phyloP scores from a whole-genome alignment of 2,797 vertebrate species.

The Morus bassanus region DNA sequence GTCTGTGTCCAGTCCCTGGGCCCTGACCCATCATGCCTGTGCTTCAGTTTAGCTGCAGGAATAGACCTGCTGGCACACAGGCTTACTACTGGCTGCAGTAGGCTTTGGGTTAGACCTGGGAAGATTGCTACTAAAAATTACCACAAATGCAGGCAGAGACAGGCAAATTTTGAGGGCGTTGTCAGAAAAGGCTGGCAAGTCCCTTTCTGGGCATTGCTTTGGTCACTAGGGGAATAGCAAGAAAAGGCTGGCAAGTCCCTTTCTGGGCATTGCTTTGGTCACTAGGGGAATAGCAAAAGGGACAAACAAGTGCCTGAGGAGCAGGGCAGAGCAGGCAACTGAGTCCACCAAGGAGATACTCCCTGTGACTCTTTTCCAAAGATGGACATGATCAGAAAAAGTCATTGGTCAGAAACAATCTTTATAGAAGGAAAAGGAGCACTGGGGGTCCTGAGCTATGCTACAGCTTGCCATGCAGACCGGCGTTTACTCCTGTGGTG shows the following conservation, averaged over 20 bases:
- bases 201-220: neutral
- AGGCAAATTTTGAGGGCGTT: conserved; percentile 9
- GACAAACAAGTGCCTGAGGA: neutral
- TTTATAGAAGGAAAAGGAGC: neutral
- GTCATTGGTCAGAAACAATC: neutral
- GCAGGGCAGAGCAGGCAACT: neutral
- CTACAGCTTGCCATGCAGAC: neutral
- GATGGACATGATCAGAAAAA: neutral
- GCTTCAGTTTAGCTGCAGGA: neutral
- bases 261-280: neutral
- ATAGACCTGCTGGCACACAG: neutral
- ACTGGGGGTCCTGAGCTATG: neutral
- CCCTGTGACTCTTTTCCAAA: neutral
- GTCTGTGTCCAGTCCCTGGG: neutral
- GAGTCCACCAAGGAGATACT: neutral
- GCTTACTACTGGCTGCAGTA: neutral
- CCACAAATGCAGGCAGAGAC: neutral
- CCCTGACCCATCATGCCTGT: accelerated
- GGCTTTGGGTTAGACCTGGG: neutral
- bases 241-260: neutral
- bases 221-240: neutral
- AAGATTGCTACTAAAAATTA: neutral
- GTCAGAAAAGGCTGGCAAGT: conserved; percentile 6
- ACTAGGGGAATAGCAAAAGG: neutral
- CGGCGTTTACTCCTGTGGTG: neutral